Base-by-base conservation (phyloP, 1,140 invertebrate genomes). In the Megathymus violae region DNA sequence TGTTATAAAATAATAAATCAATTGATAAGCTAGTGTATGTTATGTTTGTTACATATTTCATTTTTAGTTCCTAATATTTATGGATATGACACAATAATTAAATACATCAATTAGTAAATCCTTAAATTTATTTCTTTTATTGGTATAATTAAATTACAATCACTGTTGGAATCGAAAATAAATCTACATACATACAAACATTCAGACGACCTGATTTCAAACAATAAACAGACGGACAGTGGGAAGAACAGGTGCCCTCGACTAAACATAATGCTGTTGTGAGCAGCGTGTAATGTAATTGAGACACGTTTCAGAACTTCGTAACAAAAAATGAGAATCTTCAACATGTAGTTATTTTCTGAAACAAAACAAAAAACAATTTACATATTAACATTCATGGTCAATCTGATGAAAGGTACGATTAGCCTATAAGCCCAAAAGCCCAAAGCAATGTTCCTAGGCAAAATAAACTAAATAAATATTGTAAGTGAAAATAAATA, bases 121-220 rank as follows among this genome's bases (percentile, higher is more conserved):
- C 82, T 88, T 86, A 86, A 64, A 75, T 86, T 86, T 87, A 82
- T 82, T 86, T 86, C 43, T 76, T 78, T 71, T 78, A 60, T 72
- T 72, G 64, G 62, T 77, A 78, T 80, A 74, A 80, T 79, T 85
- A 82, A 86, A 83, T 85, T 84, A 84, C 76, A 82, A 70, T 79
- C 63, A 74, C 59, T 66, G 56, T 60, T 84, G 83, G 78, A 86
- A 86, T 80, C 75, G 27, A 51, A 77, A 75, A 76, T 76, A 46
- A 79, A 76, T 75, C 76, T 81, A 87, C 83, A 82, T 76, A 82
- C 80, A 86, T 83, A 82, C 74, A 80, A 80, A 85, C 82, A 85
- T 77, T 87, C 81, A 81, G 80, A 80, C 64, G 61, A 69, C 76
- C 59, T 80, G 77, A 76, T 85, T 81, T 82, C 78, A 74, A 86